Percentiles rank a stretch among this genome's conserved stretches.
Conservation (phyloP, 35 echinoderm and acorn worm species). For the Ophioderma brevispina region DNA sequence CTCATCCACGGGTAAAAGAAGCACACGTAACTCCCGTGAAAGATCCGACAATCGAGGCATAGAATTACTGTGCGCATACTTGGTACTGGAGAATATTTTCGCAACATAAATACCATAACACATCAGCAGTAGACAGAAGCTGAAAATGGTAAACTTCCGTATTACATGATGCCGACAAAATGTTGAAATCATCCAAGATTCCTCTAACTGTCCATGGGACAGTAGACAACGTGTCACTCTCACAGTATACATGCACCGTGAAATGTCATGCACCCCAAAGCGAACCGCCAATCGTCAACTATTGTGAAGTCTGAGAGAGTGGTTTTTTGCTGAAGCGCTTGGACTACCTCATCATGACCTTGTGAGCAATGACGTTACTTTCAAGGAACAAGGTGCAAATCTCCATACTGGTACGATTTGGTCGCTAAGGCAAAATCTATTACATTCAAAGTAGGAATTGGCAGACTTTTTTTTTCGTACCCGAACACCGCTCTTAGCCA, state of each 20-base stretch:
- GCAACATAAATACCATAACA: neutral
- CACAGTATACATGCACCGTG: neutral
- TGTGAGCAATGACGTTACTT: neutral
- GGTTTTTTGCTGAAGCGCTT: neutral
- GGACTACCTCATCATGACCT: neutral
- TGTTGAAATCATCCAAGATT: neutral
- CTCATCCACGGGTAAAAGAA: constrained; percentile 2
- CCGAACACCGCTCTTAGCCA: neutral
- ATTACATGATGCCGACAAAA: constrained; percentile 21
- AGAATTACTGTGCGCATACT: constrained; percentile 9
- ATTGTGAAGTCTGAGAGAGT: neutral
- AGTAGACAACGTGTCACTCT: neutral
- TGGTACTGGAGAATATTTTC: neutral
- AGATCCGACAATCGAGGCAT: neutral
- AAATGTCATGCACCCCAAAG: neutral
- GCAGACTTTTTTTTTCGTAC: constrained; percentile 1
- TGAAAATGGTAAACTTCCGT: neutral
- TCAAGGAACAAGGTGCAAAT: constrained; percentile 8
- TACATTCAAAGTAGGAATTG: constrained; percentile 9
- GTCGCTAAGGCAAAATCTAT: neutral
- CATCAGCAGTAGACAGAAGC: neutral
- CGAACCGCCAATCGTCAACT: neutral
- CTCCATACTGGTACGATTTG: constrained; percentile 21
- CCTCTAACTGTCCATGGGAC: neutral
- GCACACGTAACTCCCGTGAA: neutral